A percentile compares a stretch with the other conserved stretches of the same genome.
phyloP scores from a whole-genome alignment of 2,888 invertebrate genomes.

The Saturnia japonica region DNA sequence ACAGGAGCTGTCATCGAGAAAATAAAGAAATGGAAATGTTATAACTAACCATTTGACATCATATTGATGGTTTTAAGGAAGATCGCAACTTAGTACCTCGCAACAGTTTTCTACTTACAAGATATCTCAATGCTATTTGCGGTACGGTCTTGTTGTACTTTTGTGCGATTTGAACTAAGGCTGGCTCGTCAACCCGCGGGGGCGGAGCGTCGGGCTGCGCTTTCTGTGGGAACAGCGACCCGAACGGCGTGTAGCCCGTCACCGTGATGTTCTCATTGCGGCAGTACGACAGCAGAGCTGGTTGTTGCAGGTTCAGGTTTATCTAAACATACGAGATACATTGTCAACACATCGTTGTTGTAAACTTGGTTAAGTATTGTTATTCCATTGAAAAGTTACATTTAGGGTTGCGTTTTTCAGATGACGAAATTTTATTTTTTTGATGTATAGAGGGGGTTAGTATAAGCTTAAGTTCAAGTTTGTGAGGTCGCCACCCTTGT shows the following conservation, averaged over 20 bases:
- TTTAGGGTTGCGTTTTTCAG: too few relatives aligned
- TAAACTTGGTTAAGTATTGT: neutral
- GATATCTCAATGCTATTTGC: constrained; percentile 84
- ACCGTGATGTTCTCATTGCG: constrained; percentile 84
- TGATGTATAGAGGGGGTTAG: too few relatives aligned
- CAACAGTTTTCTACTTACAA: constrained; percentile 68
- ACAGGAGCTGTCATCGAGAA: too few relatives aligned
- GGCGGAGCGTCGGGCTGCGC: constrained; percentile 73
- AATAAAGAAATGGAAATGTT: too few relatives aligned
- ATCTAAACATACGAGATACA: constrained; percentile 43
- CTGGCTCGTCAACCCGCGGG: constrained; percentile 79
- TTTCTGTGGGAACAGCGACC: constrained; percentile 69
- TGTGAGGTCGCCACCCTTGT: too few relatives aligned
- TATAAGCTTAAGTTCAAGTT: too few relatives aligned
- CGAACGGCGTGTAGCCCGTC: constrained; percentile 89
- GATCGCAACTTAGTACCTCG: too few relatives aligned
- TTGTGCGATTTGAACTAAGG: constrained; percentile 77
- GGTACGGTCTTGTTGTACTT: constrained; percentile 85
- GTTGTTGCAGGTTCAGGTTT: constrained; percentile 87
- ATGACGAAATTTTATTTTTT: too few relatives aligned
- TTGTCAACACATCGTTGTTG: neutral
- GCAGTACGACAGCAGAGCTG: constrained; percentile 85
- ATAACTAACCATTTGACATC: too few relatives aligned
- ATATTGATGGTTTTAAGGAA: too few relatives aligned
- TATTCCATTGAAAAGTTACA: too few relatives aligned